Evolutionary conservation across 2,888 invertebrate species (phyloP).

Genomic region (Plebejus anna): DNA sequence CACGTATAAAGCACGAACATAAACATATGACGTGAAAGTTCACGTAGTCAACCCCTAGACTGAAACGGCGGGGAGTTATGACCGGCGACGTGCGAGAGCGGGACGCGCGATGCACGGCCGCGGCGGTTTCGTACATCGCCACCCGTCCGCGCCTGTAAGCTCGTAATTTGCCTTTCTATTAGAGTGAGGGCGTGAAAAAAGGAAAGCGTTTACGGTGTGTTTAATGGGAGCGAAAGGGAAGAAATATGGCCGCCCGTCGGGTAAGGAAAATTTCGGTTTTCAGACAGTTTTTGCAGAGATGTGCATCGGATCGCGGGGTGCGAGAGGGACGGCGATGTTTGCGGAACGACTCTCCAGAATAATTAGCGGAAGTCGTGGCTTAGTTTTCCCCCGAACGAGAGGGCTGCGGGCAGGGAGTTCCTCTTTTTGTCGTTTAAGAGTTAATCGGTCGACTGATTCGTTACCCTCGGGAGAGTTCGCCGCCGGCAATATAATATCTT

Average conservation of each 20-base stretch:
- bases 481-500: slow-evolving; percentile 72
- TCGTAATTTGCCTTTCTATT: slow-evolving; percentile 81
- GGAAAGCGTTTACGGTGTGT: slow-evolving; percentile 80
- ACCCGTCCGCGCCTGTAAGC: slow-evolving; percentile 80
- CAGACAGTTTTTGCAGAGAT: slow-evolving; percentile 77
- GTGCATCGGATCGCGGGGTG: slow-evolving; percentile 71
- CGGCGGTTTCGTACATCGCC: slow-evolving; percentile 78
- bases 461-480: slow-evolving; percentile 74
- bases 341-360: slow-evolving; percentile 68
- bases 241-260: slow-evolving; percentile 77
- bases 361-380: slow-evolving; percentile 79
- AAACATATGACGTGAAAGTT: slow-evolving; percentile 72
- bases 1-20: slow-evolving; percentile 45
- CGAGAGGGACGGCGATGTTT: slow-evolving; percentile 66
- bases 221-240: slow-evolving; percentile 80
- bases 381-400: slow-evolving; percentile 70
- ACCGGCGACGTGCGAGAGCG: slow-evolving; percentile 55
- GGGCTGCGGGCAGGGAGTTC: slow-evolving; percentile 70
- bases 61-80: slow-evolving; percentile 58
- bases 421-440: slow-evolving; percentile 80
- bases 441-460: slow-evolving; percentile 78
- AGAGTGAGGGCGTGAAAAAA: slow-evolving; percentile 80
- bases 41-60: slow-evolving; percentile 68
- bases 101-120: slow-evolving; percentile 60
- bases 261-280: slow-evolving; percentile 79